Base-by-base conservation (phyloP, 2,113 vertebrate species). In the Tiliqua scincoides region DNA sequence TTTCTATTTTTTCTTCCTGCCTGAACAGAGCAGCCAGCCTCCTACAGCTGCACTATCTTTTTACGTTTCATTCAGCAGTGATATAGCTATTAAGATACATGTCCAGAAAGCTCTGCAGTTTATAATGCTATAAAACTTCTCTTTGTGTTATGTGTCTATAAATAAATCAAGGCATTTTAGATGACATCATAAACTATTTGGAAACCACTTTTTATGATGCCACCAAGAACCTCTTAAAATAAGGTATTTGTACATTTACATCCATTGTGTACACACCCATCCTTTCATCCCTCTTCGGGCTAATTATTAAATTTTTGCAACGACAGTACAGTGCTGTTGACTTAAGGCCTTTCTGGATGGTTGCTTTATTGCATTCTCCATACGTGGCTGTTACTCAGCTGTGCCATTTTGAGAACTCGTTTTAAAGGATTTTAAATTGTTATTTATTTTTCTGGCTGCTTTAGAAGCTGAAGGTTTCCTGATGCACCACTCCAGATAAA, bases 61-160 rank as follows among this genome's bases (percentile, higher is more conserved):
- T 87, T 67, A 3, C 83, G 48, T 88, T 86, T 92, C 88, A 43
- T 81, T 86, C 78, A 74, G 3, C 40, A 61, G 74, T 76, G 3
- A 61, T 86, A 27, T 52, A 0, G 27, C 89, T 90, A 85, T 76
- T 87, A 88, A 84, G 59, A 32, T 40, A 70, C 52, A 59, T 61
- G 89, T 70, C n/a, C 85, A 72, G 81, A 89, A 90, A 76, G 20
- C 77, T 79, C 7, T 85, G 18, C 12, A 59, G 67, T 91, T 89
- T 18, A n/a, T 73, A 73, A 32, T 83, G 30, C 10, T 83, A 62
- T 84, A 62, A 82, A 86, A 88, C 70, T 86, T 74, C 59, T 79
- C 57, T 85, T 83, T 88, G 25, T 77, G n/a, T 84, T 89, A 23
- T 43, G 85, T 52, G 80, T 30, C 77, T 88, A 2, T 87, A 86